Evolutionary conservation across 2,888 invertebrate species (phyloP).

Genomic region (Standfussiana lucernea): DNA sequence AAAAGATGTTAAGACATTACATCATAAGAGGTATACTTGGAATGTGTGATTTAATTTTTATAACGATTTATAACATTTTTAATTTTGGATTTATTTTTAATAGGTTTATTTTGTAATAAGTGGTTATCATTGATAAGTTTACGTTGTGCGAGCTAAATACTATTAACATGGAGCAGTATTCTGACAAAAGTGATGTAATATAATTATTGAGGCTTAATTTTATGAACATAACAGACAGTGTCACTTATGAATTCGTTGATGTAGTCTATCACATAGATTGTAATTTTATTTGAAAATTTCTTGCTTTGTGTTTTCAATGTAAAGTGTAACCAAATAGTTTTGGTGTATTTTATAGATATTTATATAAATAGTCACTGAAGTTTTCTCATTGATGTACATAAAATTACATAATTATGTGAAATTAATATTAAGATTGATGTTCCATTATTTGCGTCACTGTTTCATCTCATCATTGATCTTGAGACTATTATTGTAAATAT

Average conservation of each 20-base stretch:
- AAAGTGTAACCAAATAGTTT: conserved; percentile 77
- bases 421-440: conserved; percentile 78
- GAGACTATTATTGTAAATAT: conserved; percentile 81
- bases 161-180: conserved; percentile 82
- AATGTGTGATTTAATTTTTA: conserved; percentile 85
- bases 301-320: conserved; percentile 68
- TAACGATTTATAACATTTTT: conserved; percentile 79
- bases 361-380: conserved; percentile 75
- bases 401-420: conserved; percentile 70
- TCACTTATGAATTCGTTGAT: conserved; percentile 68
- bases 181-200: conserved; percentile 82
- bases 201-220: conserved; percentile 83
- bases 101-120: conserved; percentile 75
- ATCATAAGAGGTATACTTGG: conserved; percentile 78
- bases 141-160: conserved; percentile 76
- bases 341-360: conserved; percentile 82
- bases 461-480: conserved; percentile 73
- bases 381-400: conserved; percentile 80
- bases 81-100: conserved; percentile 77
- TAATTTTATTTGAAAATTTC: conserved; percentile 59
- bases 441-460: conserved; percentile 73
- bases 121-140: conserved; percentile 76
- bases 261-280: conserved; percentile 45
- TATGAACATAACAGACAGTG: conserved; percentile 67
- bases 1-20: conserved; percentile 81